Percentiles rank a stretch among this genome's conserved stretches.
These are phyloP conservation scores for Lethrus apterus DNA, from an alignment of 1,140 invertebrate genomes.

Conservation along the genomic window DNA sequence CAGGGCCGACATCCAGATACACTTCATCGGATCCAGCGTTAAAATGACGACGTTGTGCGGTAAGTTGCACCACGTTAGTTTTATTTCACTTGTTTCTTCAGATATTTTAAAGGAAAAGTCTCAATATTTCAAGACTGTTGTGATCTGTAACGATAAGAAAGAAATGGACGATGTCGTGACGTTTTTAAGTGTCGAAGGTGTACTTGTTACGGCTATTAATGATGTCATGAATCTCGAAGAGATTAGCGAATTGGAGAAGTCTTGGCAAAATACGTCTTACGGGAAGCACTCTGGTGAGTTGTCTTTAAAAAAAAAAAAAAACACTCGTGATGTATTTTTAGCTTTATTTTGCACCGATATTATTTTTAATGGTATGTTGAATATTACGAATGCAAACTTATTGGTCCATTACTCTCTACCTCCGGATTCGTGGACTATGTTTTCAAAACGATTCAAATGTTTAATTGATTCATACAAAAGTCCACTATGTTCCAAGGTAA, in stretches of 20 bases:
- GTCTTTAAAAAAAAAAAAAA: slow-evolving; percentile 3
- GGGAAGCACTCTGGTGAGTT: slow-evolving; percentile 27
- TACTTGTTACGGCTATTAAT: slow-evolving; percentile 20
- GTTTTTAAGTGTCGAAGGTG: slow-evolving; percentile 23
- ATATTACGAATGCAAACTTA: slow-evolving; percentile 24
- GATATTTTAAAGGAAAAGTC: slow-evolving; percentile 26
- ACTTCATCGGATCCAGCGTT: slow-evolving; percentile 3
- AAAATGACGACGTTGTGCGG: slow-evolving; percentile 11
- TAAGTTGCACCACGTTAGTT: slow-evolving; percentile 2
- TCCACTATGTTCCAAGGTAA: slow-evolving; percentile 20
- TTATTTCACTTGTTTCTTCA: slow-evolving; percentile 8
- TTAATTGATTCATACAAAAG: slow-evolving; percentile 27
- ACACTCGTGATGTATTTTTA: slow-evolving; percentile 21
- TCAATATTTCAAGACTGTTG: slow-evolving; percentile 26
- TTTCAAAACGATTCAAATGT: slow-evolving; percentile 30
- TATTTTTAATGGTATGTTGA: slow-evolving; percentile 24
- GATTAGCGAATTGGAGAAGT: slow-evolving; percentile 20
- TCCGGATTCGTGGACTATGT: slow-evolving; percentile 26
- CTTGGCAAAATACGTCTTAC: slow-evolving; percentile 22
- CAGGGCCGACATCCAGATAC: slow-evolving; percentile 20
- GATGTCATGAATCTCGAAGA: slow-evolving; percentile 22
- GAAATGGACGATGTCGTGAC: slow-evolving; percentile 25
- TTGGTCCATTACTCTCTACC: slow-evolving; percentile 34
- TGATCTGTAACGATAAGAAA: slow-evolving; percentile 28
- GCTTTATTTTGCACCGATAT: slow-evolving; percentile 34